Base-by-base conservation (phyloP, 2,888 invertebrate genomes). In the Clostera curtula region DNA sequence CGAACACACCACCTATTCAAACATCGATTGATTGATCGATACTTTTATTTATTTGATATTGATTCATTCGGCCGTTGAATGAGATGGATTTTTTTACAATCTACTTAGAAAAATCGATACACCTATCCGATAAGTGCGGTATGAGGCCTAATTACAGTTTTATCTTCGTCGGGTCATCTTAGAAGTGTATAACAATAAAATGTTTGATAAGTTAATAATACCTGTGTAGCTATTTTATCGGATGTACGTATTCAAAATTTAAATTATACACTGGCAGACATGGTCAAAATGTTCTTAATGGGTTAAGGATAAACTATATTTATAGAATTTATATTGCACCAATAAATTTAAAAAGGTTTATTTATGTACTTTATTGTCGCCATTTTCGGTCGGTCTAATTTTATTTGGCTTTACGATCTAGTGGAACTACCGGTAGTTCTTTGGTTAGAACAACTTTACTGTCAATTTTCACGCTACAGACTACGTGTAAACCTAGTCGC, bases 21-120 rank as follows among this genome's bases (percentile, higher is more conserved):
- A 77, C 66, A 74, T 65, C 59, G 67, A 64, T 68, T 79, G 82
- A 82, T 79, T 71, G 77, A 80, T 82, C 70, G 76, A 57, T 71
- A 67, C 66, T 68, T 69, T 67, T 73, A 73, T 73, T 69, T 67
- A 56, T 64, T 53, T 54, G 69, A 69, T 72, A 74, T 71, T 66
- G 70, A 72, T 68, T 73, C 69, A 65, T 61, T 69, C 58, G 59
- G 37, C 60, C 56, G 60, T 54, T 60, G 63, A 66, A 70, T 65
- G 62, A 67, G 65, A 64, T 58, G 52, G 56, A 29, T 51, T 57
- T 73, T 61, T 69, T 69, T 73, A 64, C 66, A 63, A 67, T 72
- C 75, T 70, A 75, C 67, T 74, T 72, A 68, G 46, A 70, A 74
- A 72, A 65, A 73, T 73, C 59, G 80, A 80, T 80, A 73, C 75